These are phyloP conservation scores for Chironomus tentans DNA, from an alignment of 2,888 invertebrate genomes.

Conservation along the genomic window DNA sequence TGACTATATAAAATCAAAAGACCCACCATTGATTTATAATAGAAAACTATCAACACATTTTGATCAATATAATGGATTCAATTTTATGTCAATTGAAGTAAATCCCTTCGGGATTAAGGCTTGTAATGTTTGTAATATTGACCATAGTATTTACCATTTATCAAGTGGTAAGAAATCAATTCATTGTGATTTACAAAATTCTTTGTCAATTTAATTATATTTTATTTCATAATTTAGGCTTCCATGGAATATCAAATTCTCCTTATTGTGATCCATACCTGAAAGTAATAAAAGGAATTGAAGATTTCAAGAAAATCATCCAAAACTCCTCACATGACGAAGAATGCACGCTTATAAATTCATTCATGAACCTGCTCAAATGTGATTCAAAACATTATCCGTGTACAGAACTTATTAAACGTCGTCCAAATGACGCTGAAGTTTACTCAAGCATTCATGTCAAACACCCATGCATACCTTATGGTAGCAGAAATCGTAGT, in stretches of 20 bases:
- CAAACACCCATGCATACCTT: not conserved
- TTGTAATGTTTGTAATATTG: not conserved
- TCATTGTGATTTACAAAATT: too few relatives aligned
- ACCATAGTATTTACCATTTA: not conserved
- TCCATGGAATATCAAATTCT: conserved; percentile 55
- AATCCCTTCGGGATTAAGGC: not conserved
- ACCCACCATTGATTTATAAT: not conserved
- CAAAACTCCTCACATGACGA: conserved; percentile 36
- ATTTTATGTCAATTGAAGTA: not conserved
- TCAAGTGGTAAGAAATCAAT: not conserved
- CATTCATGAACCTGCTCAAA: conserved; percentile 50
- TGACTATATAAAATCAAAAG: not conserved
- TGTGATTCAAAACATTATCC: conserved; percentile 54
- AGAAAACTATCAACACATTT: not conserved
- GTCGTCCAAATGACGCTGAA: conserved; percentile 38
- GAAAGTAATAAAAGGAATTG: conserved; percentile 52
- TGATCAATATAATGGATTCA: not conserved
- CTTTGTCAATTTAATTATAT: too few relatives aligned
- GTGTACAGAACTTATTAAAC: conserved; percentile 50
- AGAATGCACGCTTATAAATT: conserved; percentile 45
- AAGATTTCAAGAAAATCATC: conserved; percentile 47
- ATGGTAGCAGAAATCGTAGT: conserved; percentile 47
- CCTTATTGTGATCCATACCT: conserved; percentile 48
- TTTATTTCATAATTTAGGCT: too few relatives aligned
- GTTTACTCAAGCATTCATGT: conserved; percentile 11